phyloP scores from a whole-genome alignment of 2,888 invertebrate species.

The Aphrophora alni region DNA sequence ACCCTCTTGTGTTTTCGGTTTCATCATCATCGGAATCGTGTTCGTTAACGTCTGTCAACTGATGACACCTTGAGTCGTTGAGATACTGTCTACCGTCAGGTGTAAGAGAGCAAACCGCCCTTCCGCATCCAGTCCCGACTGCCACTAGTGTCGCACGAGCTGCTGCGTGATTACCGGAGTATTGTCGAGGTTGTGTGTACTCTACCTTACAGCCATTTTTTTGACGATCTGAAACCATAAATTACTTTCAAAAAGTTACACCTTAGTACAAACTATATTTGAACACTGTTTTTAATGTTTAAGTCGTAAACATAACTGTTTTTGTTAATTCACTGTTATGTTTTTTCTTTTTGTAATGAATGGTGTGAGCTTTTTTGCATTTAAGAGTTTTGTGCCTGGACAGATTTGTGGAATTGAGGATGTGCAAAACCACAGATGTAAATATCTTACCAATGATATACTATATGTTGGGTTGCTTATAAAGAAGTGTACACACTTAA shows the following conservation, averaged over 20 bases:
- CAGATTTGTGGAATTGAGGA: too few species aligned
- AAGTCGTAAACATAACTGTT: too few species aligned
- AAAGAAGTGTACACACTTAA: too few species aligned
- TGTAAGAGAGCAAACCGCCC: slow-evolving; percentile 49
- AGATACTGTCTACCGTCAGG: slow-evolving; percentile 52
- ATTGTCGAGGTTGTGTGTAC: not conserved
- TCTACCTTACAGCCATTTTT: not conserved
- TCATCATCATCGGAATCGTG: slow-evolving; percentile 63
- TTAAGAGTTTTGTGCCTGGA: too few species aligned
- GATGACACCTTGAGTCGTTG: slow-evolving; percentile 20
- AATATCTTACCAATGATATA: too few species aligned
- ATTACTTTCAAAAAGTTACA: not conserved
- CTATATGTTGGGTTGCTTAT: too few species aligned
- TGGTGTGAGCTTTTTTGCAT: too few species aligned
- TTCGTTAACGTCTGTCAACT: slow-evolving; percentile 32
- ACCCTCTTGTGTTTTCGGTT: slow-evolving; percentile 39
- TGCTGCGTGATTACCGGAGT: not conserved
- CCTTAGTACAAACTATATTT: too few species aligned
- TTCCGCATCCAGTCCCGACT: slow-evolving; percentile 45
- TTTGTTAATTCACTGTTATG: too few species aligned
- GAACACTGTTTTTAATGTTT: too few species aligned
- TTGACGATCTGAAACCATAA: not conserved
- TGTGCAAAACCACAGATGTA: too few species aligned
- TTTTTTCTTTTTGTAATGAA: too few species aligned
- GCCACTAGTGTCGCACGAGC: slow-evolving; percentile 37